Evolutionary conservation across 2,797 vertebrate species (phyloP).

Genomic region (Pyrocephalus nanus): DNA sequence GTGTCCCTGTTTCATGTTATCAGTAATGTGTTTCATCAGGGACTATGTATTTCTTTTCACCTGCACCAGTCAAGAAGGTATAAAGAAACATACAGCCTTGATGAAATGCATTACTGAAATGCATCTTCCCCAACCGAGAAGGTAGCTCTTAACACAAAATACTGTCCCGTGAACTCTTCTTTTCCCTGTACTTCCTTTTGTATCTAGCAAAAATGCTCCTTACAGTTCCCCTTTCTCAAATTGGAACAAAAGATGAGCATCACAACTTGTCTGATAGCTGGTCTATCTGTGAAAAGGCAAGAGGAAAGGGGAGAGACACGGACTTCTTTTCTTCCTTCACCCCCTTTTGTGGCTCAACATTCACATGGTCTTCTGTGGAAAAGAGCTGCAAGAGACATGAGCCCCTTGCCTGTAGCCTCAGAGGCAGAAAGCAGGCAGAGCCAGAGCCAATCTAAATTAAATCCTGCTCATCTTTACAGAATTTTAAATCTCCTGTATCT

Average conservation of each 20-base stretch:
- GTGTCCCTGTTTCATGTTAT: background rate
- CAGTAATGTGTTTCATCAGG: background rate
- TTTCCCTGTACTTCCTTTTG: background rate
- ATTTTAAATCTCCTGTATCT: background rate
- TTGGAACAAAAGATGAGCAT: background rate
- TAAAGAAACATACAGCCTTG: background rate
- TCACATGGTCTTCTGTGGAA: background rate
- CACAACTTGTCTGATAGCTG: rapidly evolving
- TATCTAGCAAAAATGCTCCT: background rate
- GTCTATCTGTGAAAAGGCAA: background rate
- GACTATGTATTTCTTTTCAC: background rate
- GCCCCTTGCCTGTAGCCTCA: background rate
- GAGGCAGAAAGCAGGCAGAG: background rate
- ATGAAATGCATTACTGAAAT: background rate
- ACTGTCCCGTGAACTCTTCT: background rate
- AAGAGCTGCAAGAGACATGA: background rate
- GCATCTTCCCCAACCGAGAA: background rate
- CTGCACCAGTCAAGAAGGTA: rapidly evolving
- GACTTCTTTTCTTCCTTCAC: background rate
- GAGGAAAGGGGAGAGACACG: background rate
- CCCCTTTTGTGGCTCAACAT: background rate
- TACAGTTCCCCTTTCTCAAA: background rate
- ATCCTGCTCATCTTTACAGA: background rate
- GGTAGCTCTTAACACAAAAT: background rate
- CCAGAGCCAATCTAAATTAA: background rate